A percentile compares a stretch with the other conserved stretches of the same genome.
Conservation (phyloP, 2,888 invertebrate species). For the Agrotis exclamationis region DNA sequence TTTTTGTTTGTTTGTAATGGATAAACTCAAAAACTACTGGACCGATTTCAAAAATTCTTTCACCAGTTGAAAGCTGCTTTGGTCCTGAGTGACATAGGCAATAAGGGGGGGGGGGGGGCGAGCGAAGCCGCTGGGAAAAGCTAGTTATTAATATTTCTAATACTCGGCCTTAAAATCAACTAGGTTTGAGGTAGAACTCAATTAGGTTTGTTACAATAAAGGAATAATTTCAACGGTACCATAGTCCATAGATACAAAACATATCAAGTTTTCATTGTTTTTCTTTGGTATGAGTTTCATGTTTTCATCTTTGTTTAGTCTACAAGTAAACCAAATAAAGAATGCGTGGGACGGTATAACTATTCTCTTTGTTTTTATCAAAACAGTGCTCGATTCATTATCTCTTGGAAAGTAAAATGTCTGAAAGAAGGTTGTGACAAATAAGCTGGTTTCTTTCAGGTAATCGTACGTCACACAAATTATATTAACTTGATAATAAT, state of each 20-base stretch:
- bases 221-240: neutral
- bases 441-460: too few relatives aligned
- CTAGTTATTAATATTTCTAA: neutral
- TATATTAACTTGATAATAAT: neutral
- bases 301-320: conserved; percentile 3
- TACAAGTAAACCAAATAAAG: neutral
- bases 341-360: neutral
- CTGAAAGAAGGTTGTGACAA: too few relatives aligned
- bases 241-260: neutral
- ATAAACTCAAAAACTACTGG: too few relatives aligned
- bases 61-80: too few relatives aligned
- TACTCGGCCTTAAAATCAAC: neutral
- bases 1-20: too few relatives aligned
- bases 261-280: neutral
- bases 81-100: too few relatives aligned
- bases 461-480: neutral
- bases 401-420: neutral
- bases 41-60: too few relatives aligned
- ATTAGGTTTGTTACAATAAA: neutral
- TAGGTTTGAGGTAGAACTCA: neutral
- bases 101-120: too few relatives aligned
- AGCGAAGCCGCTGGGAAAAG: too few relatives aligned
- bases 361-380: neutral
- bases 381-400: neutral
- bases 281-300: neutral